Percentiles rank a stretch among this genome's conserved stretches.
phyloP scores from a whole-genome alignment of 2,113 vertebrate genomes.

The Vombatus ursinus region DNA sequence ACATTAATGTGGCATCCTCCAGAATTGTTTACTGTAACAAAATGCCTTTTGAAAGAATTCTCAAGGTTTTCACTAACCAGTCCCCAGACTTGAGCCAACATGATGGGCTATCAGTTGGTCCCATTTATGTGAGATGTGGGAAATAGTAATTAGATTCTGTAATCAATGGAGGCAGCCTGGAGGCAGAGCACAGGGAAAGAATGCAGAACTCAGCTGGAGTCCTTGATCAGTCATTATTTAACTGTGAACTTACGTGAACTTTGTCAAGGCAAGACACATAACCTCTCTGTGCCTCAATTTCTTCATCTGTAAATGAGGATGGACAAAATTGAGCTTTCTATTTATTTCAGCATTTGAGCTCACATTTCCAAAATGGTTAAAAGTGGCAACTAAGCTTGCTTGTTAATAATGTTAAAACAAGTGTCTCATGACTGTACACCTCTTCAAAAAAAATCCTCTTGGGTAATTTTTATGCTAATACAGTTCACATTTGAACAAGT shows the following conservation, averaged over 20 bases:
- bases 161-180: neutral
- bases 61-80: neutral
- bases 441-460: slow-evolving; percentile 2
- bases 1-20: neutral
- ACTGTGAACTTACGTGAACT: neutral
- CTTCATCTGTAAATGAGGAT: neutral
- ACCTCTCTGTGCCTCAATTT: neutral
- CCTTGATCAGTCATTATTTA: neutral
- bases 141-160: neutral
- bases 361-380: neutral
- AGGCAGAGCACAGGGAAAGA: neutral
- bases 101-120: neutral
- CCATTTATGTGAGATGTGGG: neutral
- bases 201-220: neutral
- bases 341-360: neutral
- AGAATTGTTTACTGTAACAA: neutral
- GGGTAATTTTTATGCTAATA: neutral
- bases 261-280: neutral
- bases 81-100: slow-evolving; percentile 10
- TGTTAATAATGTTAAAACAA: neutral
- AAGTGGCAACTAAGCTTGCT: neutral
- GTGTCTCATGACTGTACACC: neutral
- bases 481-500: slow-evolving; percentile 3
- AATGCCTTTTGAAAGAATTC: neutral
- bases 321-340: neutral